Percentiles rank a stretch among this genome's conserved stretches.
These are phyloP conservation scores for Drosophila rufa DNA, from an alignment of 1,140 invertebrate genomes.

Conservation along the genomic window DNA sequence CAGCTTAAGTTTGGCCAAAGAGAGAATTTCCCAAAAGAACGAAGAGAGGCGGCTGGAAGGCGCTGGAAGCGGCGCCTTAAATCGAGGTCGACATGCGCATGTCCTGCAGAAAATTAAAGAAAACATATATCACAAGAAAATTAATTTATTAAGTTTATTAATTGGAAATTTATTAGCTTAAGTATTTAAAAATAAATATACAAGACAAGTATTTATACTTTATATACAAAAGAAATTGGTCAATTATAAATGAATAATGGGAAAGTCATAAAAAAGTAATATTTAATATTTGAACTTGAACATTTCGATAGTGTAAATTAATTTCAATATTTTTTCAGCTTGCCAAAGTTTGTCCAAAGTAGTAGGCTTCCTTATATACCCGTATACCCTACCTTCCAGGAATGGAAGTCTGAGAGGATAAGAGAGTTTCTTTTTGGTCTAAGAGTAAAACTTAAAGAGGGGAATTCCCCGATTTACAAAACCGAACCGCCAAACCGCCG, in stretches of 20 bases:
- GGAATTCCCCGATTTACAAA: slow-evolving; percentile 10
- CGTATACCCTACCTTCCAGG: slow-evolving; percentile 31
- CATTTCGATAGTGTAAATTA: not conserved
- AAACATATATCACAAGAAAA: not conserved
- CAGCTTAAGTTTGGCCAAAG: slow-evolving; percentile 32
- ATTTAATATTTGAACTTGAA: too few relatives aligned
- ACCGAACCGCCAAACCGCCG: slow-evolving; percentile 19
- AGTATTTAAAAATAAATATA: not conserved
- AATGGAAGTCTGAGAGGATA: slow-evolving; percentile 28
- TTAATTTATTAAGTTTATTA: not conserved
- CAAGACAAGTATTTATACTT: not conserved
- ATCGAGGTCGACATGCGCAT: slow-evolving; percentile 8
- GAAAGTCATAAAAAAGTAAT: not conserved
- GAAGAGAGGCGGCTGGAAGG: slow-evolving; percentile 50
- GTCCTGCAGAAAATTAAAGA: not conserved
- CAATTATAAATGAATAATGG: not conserved
- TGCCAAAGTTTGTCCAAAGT: not conserved
- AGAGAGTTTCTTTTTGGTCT: not conserved
- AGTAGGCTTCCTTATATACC: not conserved
- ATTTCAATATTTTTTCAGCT: not conserved
- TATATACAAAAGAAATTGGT: not conserved
- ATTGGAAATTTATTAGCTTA: not conserved
- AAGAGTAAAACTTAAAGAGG: slow-evolving; percentile 8
- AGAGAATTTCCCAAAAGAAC: slow-evolving; percentile 44
- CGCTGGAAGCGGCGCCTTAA: slow-evolving; percentile 17